These are phyloP conservation scores for Pontoporia blainvillei DNA, from an alignment of 2,113 vertebrate genomes.

Conservation along the genomic window DNA sequence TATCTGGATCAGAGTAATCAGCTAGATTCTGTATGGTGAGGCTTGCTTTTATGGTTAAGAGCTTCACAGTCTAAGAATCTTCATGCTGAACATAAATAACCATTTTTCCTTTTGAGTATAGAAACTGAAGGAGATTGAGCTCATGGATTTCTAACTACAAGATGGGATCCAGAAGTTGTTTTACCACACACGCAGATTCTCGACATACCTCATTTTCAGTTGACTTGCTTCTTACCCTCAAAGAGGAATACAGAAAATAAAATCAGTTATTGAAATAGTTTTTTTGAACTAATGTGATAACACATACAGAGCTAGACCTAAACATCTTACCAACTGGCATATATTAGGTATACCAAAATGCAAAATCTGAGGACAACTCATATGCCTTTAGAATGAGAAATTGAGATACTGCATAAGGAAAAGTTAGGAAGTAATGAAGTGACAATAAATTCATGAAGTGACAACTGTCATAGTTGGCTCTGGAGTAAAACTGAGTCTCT, in stretches of 20 bases:
- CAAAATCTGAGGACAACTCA: background rate
- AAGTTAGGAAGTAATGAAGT: background rate
- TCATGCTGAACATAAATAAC: background rate
- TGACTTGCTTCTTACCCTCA: background rate
- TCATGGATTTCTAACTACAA: background rate
- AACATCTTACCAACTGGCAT: background rate
- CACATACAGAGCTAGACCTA: background rate
- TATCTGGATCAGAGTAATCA: background rate
- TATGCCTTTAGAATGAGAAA: background rate
- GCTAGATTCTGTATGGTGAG: background rate
- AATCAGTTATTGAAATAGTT: background rate
- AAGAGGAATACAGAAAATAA: background rate
- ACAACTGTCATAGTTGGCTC: background rate
- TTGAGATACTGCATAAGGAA: background rate
- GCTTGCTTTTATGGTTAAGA: background rate
- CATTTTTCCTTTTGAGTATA: background rate
- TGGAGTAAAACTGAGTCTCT: background rate
- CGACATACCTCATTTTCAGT: background rate
- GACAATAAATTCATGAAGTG: background rate
- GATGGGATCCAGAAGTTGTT: background rate
- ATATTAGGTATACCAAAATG: background rate
- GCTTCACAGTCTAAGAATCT: background rate
- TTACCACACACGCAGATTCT: background rate
- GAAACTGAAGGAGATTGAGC: background rate
- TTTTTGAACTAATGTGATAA: background rate